These are phyloP conservation scores for Eurystomus glaucurus DNA, from an alignment of 2,797 vertebrate genomes.

Conservation along the genomic window DNA sequence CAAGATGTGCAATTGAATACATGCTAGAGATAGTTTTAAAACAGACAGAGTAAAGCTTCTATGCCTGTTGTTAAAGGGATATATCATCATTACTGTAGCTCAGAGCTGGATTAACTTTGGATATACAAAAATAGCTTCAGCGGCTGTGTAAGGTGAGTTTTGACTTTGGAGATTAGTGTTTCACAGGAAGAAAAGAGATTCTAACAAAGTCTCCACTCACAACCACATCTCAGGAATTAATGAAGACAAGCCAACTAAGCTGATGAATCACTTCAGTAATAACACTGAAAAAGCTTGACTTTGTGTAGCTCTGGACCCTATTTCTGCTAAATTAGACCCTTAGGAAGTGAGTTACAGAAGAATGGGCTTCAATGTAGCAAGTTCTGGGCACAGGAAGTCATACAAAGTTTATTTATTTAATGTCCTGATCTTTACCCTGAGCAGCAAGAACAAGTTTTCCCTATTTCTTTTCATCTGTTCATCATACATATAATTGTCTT, in stretches of 20 bases:
- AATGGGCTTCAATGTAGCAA: background rate
- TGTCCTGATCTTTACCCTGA: background rate
- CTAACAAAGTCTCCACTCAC: background rate
- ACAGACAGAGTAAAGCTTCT: background rate
- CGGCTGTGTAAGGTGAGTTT: constrained; percentile 42
- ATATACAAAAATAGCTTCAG: constrained; percentile 46
- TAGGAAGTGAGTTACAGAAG: background rate
- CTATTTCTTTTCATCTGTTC: background rate
- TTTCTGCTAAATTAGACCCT: background rate
- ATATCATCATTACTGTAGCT: constrained; percentile 14
- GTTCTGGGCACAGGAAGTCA: background rate
- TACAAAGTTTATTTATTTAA: background rate
- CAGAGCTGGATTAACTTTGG: constrained; percentile 62
- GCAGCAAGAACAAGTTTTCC: background rate
- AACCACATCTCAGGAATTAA: background rate
- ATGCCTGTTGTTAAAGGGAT: constrained; percentile 19
- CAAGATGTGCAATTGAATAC: background rate
- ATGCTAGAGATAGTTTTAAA: background rate
- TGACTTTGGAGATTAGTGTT: constrained; percentile 46
- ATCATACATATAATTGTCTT: background rate
- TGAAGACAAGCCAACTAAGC: background rate
- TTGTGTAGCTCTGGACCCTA: background rate
- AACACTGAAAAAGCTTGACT: background rate
- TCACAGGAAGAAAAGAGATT: background rate
- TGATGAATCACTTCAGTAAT: constrained; percentile 26